These are phyloP conservation scores for Tenthredo mesomela DNA, from an alignment of 2,888 invertebrate genomes.

Conservation along the genomic window DNA sequence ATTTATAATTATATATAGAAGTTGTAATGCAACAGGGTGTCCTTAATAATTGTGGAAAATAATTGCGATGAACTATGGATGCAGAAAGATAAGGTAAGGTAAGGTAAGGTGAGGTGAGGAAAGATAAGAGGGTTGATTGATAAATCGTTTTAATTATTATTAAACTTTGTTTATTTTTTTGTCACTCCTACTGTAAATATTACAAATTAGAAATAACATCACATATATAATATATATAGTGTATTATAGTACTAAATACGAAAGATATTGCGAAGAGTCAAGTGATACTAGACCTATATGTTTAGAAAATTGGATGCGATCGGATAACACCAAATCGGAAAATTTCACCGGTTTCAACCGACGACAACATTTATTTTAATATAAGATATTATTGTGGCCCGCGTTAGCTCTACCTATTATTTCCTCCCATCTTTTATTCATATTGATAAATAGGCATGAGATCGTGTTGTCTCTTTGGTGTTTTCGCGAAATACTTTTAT, in stretches of 20 bases:
- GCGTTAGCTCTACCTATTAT: constrained; percentile 31
- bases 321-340: constrained; percentile 49
- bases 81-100: neutral
- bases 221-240: constrained; percentile 58
- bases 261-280: constrained; percentile 66
- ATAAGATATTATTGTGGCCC: constrained; percentile 52
- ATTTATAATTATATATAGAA: constrained; percentile 18
- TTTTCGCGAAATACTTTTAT: constrained; percentile 55
- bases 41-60: constrained; percentile 13
- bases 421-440: constrained; percentile 42
- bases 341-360: constrained; percentile 46
- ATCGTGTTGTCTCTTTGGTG: constrained; percentile 64
- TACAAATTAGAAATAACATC: constrained; percentile 71
- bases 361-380: constrained; percentile 46
- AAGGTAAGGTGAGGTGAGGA: neutral
- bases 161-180: constrained; percentile 52
- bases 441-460: constrained; percentile 60
- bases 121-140: neutral
- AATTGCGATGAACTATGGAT: neutral
- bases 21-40: constrained; percentile 15
- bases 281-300: constrained; percentile 58
- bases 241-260: constrained; percentile 63
- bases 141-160: constrained; percentile 37
- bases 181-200: constrained; percentile 66
- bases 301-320: constrained; percentile 51